Percentiles rank a stretch among this genome's conserved stretches.
These are phyloP conservation scores for Lordiphosa fenestrarum DNA, from an alignment of 2,888 invertebrate species.

Conservation along the genomic window DNA sequence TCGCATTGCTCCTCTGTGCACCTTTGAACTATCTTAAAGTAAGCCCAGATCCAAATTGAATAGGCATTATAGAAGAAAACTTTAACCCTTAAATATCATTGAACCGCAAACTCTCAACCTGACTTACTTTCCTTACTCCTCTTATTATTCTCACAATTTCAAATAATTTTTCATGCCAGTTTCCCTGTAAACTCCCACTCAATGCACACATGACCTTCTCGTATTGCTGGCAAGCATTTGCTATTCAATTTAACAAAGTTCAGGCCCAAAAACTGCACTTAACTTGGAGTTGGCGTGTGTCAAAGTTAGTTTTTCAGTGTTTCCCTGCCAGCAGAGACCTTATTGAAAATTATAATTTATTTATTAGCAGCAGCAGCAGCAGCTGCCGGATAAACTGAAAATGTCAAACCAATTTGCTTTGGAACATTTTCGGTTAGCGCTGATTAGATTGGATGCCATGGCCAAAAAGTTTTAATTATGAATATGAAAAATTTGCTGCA, in stretches of 20 bases:
- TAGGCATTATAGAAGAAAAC: too few relatives aligned
- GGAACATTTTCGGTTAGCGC: conserved; percentile 28
- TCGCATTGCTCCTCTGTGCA: too few relatives aligned
- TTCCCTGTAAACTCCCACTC: too few relatives aligned
- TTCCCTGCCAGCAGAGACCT: conserved; percentile 29
- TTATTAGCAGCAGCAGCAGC: conserved; percentile 44
- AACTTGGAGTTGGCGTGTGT: conserved; percentile 1
- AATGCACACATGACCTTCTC: too few relatives aligned
- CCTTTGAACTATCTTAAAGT: too few relatives aligned
- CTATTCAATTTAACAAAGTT: background rate
- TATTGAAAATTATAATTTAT: conserved; percentile 66
- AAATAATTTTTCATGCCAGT: too few relatives aligned
- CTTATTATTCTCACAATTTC: too few relatives aligned
- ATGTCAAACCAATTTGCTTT: conserved; percentile 47
- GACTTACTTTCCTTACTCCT: too few relatives aligned
- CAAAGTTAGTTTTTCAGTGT: conserved; percentile 46
- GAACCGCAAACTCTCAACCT: too few relatives aligned
- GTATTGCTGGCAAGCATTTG: too few relatives aligned
- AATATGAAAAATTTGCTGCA: conserved; percentile 39
- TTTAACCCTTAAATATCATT: too few relatives aligned
- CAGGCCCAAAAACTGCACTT: background rate
- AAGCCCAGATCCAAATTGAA: too few relatives aligned
- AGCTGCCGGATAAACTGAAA: conserved; percentile 27
- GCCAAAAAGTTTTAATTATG: conserved; percentile 61
- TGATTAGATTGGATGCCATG: conserved; percentile 43